A percentile compares a stretch with the other conserved stretches of the same genome.
Evolutionary conservation across 2,113 vertebrate species (phyloP).

Genomic region (Paralichthys olivaceus): DNA sequence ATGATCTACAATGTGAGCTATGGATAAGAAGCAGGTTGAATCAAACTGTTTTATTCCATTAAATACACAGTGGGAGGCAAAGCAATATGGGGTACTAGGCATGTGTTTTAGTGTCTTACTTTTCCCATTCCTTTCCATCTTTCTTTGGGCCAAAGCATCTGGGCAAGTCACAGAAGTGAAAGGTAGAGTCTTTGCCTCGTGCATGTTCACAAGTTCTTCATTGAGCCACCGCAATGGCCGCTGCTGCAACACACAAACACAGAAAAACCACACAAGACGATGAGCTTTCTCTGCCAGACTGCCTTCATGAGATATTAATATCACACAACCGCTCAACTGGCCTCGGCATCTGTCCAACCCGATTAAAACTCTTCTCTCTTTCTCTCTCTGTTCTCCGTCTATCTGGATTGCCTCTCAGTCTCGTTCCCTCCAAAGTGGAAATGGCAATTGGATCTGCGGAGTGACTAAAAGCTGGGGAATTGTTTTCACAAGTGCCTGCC

Average conservation of each 20-base stretch:
- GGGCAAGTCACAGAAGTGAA: slow-evolving; percentile 69
- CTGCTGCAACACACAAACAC: slow-evolving; percentile 74
- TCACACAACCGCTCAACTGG: slow-evolving; percentile 71
- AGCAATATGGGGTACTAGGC: neutral
- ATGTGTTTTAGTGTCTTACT: slow-evolving; percentile 62
- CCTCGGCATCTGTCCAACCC: slow-evolving; percentile 76
- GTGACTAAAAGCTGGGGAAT: slow-evolving; percentile 85
- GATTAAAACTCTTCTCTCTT: slow-evolving; percentile 71
- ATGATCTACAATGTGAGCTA: slow-evolving; percentile 18
- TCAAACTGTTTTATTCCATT: slow-evolving; percentile 19
- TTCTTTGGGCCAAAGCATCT: slow-evolving; percentile 77
- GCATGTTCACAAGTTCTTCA: slow-evolving; percentile 75
- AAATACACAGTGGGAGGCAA: slow-evolving; percentile 25
- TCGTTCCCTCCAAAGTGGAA: slow-evolving; percentile 76
- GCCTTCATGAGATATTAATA: slow-evolving; percentile 82
- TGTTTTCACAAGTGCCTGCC: slow-evolving; percentile 86
- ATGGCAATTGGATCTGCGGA: slow-evolving; percentile 81
- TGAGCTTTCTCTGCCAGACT: slow-evolving; percentile 73
- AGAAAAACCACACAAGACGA: slow-evolving; percentile 70
- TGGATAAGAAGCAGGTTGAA: slow-evolving; percentile 12
- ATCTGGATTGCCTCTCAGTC: slow-evolving; percentile 74
- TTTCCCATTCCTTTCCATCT: slow-evolving; percentile 74
- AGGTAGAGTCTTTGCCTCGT: slow-evolving; percentile 61
- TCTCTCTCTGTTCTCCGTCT: slow-evolving; percentile 64
- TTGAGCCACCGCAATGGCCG: slow-evolving; percentile 60